Percentiles rank a stretch among this genome's conserved stretches.
Conservation (phyloP, 1,140 invertebrate species). For the Bombus confusus region DNA sequence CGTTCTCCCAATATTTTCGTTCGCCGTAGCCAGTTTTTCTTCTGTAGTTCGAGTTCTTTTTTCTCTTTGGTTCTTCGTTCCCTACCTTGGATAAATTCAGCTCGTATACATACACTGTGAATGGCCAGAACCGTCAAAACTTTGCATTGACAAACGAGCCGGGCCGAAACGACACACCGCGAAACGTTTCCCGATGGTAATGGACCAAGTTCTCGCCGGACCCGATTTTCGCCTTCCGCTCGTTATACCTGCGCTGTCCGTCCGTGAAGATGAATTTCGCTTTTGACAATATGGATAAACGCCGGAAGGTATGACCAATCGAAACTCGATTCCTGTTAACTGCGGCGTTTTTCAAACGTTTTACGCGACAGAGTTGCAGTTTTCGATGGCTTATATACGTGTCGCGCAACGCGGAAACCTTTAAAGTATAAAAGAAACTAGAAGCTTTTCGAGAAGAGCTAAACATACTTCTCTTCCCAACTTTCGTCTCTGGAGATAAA, state of each 20-base stretch:
- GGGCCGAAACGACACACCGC: neutral
- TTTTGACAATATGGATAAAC: slow-evolving; percentile 8
- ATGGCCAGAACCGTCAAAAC: slow-evolving; percentile 22
- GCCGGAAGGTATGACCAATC: neutral
- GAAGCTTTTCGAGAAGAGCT: neutral
- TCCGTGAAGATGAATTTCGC: slow-evolving; percentile 19
- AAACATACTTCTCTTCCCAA: neutral
- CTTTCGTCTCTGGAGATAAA: neutral
- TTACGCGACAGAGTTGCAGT: too few species aligned
- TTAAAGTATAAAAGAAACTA: neutral
- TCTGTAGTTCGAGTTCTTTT: too few species aligned
- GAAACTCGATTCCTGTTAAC: neutral
- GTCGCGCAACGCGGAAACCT: neutral
- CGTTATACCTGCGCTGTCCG: neutral
- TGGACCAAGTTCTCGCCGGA: slow-evolving; percentile 7
- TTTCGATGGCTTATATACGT: neutral
- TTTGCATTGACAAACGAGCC: slow-evolving; percentile 28
- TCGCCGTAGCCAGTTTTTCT: too few species aligned
- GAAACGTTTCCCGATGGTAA: slow-evolving; percentile 32
- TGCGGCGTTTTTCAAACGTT: neutral
- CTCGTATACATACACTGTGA: neutral
- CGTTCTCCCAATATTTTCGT: slow-evolving; percentile 1
- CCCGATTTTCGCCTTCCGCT: neutral
- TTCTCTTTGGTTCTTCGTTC: neutral
- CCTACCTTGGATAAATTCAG: neutral